Conservation (phyloP, 2,888 invertebrate species). For the Machimus atricapillus region DNA sequence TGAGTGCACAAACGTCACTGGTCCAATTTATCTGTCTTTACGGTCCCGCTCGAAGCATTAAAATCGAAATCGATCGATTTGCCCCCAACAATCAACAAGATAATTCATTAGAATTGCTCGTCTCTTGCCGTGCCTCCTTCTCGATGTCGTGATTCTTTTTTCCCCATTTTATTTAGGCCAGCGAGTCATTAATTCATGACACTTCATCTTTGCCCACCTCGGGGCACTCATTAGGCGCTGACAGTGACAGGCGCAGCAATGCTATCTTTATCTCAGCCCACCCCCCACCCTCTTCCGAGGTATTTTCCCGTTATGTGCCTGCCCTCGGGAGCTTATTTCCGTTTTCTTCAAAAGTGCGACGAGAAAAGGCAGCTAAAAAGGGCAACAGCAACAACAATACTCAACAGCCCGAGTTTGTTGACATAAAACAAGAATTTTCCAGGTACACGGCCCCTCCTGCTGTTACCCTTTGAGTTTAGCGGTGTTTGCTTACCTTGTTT, state of each 20-base stretch:
- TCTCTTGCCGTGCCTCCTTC: background rate
- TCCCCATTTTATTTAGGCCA: background rate
- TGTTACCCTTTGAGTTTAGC: background rate
- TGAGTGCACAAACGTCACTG: background rate
- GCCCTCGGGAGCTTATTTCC: background rate
- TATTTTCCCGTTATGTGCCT: background rate
- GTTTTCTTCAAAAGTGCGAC: background rate
- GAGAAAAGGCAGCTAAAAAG: background rate
- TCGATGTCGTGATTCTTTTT: background rate
- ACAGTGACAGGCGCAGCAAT: background rate
- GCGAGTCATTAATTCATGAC: constrained; percentile 2
- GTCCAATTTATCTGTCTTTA: background rate
- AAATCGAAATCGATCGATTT: background rate
- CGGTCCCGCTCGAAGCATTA: background rate
- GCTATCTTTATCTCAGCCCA: background rate
- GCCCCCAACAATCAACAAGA: background rate
- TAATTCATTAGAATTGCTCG: constrained; percentile 1
- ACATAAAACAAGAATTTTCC: background rate
- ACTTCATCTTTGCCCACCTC: background rate
- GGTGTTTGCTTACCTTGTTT: background rate
- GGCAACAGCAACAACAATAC: background rate
- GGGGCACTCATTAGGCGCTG: background rate
- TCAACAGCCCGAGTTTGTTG: background rate
- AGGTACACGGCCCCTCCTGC: background rate
- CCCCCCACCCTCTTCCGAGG: background rate